A percentile compares a stretch with the other conserved stretches of the same genome.
phyloP scores from a whole-genome alignment of 2,888 invertebrate genomes.

The Dicyrtomina minuta region DNA sequence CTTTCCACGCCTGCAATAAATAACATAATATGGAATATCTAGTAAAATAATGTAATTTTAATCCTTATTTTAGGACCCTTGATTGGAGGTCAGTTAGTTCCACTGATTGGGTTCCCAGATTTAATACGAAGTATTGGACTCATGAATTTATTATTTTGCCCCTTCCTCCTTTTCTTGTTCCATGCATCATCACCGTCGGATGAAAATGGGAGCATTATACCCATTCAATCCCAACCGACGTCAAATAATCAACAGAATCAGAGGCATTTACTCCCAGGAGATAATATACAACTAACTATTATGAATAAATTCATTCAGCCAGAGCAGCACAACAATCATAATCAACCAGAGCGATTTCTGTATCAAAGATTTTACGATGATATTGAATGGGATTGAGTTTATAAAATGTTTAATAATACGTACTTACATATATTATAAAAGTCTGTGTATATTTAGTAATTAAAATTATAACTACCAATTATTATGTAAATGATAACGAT shows the following conservation, averaged over 20 bases:
- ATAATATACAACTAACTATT: conserved; percentile 25
- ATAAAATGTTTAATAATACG: neutral
- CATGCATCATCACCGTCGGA: neutral
- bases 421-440: too few species aligned
- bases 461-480: neutral
- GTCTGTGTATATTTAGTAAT: too few species aligned
- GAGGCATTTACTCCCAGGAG: neutral
- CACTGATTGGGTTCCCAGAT: conserved; percentile 69
- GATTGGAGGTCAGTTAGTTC: conserved; percentile 70
- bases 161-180: conserved; percentile 61
- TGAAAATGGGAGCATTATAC: neutral
- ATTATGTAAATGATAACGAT: neutral
- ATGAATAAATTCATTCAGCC: conserved; percentile 36
- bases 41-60: too few species aligned
- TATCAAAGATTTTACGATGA: conserved; percentile 50
- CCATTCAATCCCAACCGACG: neutral
- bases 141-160: conserved; percentile 69
- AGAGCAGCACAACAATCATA: too few species aligned
- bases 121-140: conserved; percentile 71
- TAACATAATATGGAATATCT: too few species aligned
- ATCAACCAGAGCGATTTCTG: conserved; percentile 16
- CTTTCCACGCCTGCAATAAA: too few species aligned
- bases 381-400: conserved; percentile 31
- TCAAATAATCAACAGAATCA: neutral
- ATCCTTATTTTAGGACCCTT: conserved; percentile 69